A percentile compares a stretch with the other conserved stretches of the same genome.
These are phyloP conservation scores for Drosophila bipectinata DNA, from an alignment of 1,140 invertebrate genomes.

Conservation along the genomic window DNA sequence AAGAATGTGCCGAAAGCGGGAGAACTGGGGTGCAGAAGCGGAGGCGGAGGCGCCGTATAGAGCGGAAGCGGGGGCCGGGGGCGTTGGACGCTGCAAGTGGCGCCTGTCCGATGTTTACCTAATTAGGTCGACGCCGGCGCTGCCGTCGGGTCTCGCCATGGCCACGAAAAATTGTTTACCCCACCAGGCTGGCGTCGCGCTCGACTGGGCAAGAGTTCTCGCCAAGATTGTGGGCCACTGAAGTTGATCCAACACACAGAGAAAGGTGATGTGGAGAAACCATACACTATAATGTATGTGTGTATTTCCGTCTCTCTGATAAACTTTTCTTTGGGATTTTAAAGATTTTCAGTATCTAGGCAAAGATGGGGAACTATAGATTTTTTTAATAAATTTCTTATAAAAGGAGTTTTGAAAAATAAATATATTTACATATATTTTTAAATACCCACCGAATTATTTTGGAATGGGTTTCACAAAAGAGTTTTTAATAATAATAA, in stretches of 20 bases:
- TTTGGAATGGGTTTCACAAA: no score
- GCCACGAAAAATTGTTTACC: constrained; percentile 54
- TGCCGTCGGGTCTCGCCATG: constrained; percentile 53
- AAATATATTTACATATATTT: no score
- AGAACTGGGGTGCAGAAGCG: constrained; percentile 4
- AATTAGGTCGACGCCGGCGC: constrained; percentile 65
- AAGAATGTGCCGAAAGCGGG: constrained; percentile 27
- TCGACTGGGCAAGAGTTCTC: constrained; percentile 16
- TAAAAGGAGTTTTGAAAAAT: no score
- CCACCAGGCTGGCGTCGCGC: constrained; percentile 35
- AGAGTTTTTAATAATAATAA: background rate
- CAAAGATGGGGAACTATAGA: no score
- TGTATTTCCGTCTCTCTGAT: background rate
- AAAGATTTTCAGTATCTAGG: no score
- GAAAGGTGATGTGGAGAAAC: constrained; percentile 26
- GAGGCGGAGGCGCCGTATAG: background rate
- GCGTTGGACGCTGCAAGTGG: constrained; percentile 58
- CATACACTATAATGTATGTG: background rate
- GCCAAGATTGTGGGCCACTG: constrained; percentile 24
- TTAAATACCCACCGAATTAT: no score
- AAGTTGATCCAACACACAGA: constrained; percentile 16
- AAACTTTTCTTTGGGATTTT: background rate
- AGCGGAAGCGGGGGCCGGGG: constrained; percentile 4
- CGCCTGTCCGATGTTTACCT: constrained; percentile 67
- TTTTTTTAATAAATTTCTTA: no score